Evolutionary conservation across 2,888 invertebrate genomes (phyloP).

Genomic region (Saturnia pavonia): DNA sequence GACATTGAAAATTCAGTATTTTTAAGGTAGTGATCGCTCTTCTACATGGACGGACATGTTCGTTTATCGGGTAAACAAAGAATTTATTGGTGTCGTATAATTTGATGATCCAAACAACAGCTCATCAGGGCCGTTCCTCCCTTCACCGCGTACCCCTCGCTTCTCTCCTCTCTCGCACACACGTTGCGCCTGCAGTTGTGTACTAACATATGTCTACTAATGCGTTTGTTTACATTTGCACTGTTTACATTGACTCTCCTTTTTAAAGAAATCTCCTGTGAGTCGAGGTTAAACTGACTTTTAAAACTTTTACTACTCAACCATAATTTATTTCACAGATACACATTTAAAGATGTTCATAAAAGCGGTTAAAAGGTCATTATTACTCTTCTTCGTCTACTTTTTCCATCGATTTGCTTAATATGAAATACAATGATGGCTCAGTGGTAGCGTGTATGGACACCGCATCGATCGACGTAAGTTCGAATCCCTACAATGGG

Average conservation of each 20-base stretch:
- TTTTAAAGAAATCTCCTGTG: slow-evolving; percentile 58
- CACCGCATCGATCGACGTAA: no score
- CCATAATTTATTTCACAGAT: slow-evolving; percentile 25
- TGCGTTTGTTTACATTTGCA: slow-evolving; percentile 71
- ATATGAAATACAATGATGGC: no score
- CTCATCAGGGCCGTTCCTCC: slow-evolving; percentile 51
- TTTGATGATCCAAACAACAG: slow-evolving; percentile 80
- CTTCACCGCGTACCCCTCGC: slow-evolving; percentile 25
- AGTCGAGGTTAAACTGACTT: slow-evolving; percentile 49
- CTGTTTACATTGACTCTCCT: slow-evolving; percentile 64
- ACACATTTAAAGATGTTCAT: slow-evolving; percentile 26
- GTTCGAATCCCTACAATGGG: no score
- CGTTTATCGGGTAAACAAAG: slow-evolving; percentile 77
- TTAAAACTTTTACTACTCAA: slow-evolving; percentile 38
- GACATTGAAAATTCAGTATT: background rate
- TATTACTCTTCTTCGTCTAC: background rate
- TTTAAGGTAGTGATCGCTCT: slow-evolving; percentile 42
- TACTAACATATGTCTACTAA: slow-evolving; percentile 68
- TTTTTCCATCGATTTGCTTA: no score
- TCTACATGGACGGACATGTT: slow-evolving; percentile 60
- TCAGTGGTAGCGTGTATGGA: no score
- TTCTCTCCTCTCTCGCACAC: slow-evolving; percentile 39
- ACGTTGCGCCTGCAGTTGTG: slow-evolving; percentile 72
- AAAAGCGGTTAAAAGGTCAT: slow-evolving; percentile 14
- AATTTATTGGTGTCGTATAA: slow-evolving; percentile 80